Percentiles rank a stretch among this genome's conserved stretches.
These are phyloP conservation scores for Polypedilum pembai DNA, from an alignment of 1,140 invertebrate genomes.

Conservation along the genomic window DNA sequence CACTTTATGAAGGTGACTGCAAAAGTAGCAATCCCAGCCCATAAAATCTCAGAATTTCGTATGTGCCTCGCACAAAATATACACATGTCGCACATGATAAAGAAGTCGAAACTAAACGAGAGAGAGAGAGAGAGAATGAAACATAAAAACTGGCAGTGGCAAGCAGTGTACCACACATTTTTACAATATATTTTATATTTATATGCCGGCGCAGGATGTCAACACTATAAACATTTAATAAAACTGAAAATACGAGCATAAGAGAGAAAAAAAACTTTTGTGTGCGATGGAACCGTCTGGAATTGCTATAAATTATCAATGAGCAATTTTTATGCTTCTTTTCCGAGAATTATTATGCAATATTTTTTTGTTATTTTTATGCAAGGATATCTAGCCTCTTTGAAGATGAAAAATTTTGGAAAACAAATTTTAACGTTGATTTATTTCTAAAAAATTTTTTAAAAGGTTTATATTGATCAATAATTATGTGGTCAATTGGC, in stretches of 20 bases:
- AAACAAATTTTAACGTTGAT: too few species aligned
- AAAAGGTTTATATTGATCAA: too few species aligned
- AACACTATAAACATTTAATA: slow-evolving; percentile 14
- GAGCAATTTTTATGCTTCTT: neutral
- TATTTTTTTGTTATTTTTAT: too few species aligned
- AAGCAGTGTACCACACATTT: neutral
- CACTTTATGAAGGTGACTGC: slow-evolving; percentile 10
- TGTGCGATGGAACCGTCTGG: neutral
- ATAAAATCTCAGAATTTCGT: neutral
- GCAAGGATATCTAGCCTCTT: too few species aligned
- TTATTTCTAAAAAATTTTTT: too few species aligned
- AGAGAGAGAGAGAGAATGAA: too few species aligned
- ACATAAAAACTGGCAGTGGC: neutral
- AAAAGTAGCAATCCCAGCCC: neutral
- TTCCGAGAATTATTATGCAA: too few species aligned
- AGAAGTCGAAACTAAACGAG: neutral
- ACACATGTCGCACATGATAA: slow-evolving; percentile 9
- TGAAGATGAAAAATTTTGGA: too few species aligned
- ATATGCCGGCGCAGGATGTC: slow-evolving; percentile 9
- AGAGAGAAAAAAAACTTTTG: neutral
- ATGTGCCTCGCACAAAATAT: neutral
- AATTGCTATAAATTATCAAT: slow-evolving; percentile 13
- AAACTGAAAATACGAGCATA: neutral
- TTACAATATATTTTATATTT: slow-evolving; percentile 14
- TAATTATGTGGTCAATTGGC: too few species aligned